Conservation (phyloP, 1,140 invertebrate species). For the Matsumurasca onukii region DNA sequence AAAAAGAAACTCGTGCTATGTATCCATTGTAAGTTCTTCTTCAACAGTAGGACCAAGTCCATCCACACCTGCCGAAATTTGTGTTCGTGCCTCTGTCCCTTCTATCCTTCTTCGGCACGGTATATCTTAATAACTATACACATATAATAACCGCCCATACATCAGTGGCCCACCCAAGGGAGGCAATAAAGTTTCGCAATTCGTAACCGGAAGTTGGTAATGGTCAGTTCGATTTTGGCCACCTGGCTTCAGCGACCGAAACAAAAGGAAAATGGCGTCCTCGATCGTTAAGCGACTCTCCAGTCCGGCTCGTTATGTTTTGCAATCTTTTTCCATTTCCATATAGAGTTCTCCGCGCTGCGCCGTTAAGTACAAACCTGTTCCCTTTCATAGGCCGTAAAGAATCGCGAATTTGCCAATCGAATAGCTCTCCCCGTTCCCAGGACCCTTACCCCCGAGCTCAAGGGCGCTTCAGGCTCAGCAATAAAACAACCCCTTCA, state of each 20-base stretch:
- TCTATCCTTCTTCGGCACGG: too few species aligned
- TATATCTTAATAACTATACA: too few species aligned
- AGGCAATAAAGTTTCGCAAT: neutral
- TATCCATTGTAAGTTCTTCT: too few species aligned
- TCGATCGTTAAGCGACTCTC: slow-evolving; percentile 15
- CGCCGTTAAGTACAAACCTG: slow-evolving; percentile 12
- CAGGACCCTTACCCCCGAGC: neutral
- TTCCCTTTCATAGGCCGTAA: slow-evolving; percentile 17
- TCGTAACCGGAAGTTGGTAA: neutral
- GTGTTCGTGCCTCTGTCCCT: too few species aligned
- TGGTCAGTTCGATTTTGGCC: slow-evolving; percentile 11
- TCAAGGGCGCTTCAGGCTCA: neutral
- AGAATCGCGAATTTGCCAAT: slow-evolving; percentile 8
- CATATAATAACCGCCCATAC: too few species aligned
- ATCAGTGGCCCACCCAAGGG: too few species aligned
- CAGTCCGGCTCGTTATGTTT: slow-evolving; percentile 14
- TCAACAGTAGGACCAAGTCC: too few species aligned
- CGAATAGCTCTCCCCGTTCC: neutral
- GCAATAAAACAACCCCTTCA: too few species aligned
- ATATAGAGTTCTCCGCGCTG: too few species aligned
- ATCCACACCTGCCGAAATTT: neutral
- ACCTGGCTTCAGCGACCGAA: neutral
- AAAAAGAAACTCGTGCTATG: too few species aligned
- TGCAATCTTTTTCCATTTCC: slow-evolving; percentile 20
- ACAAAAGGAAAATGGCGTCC: slow-evolving; percentile 22